phyloP scores from a whole-genome alignment of 2,888 invertebrate species.

The Calliphora vomitoria region DNA sequence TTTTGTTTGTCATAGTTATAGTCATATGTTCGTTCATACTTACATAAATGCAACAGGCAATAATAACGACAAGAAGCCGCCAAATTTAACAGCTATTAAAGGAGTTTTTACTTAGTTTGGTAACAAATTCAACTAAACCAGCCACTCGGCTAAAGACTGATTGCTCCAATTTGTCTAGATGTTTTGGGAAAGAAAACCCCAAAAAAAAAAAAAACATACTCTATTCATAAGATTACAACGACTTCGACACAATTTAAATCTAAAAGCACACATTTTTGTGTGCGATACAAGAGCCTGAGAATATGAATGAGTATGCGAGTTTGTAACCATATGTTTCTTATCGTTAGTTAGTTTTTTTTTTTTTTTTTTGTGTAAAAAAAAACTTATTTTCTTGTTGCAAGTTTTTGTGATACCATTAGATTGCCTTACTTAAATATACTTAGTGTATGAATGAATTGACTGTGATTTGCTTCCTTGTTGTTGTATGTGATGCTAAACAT shows the following conservation, averaged over 20 bases:
- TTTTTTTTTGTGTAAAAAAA: constrained; percentile 16
- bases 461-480: constrained; percentile 74
- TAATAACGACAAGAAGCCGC: constrained; percentile 73
- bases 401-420: constrained; percentile 68
- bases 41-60: constrained; percentile 42
- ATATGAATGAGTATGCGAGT: constrained; percentile 4
- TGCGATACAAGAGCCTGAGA: constrained; percentile 5
- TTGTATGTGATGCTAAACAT: constrained; percentile 71
- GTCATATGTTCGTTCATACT: not conserved
- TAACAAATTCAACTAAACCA: constrained; percentile 30
- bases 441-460: constrained; percentile 46
- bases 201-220: constrained; percentile 48
- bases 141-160: constrained; percentile 76
- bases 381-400: constrained; percentile 27
- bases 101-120: constrained; percentile 66
- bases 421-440: constrained; percentile 32
- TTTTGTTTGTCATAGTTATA: not conserved
- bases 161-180: constrained; percentile 81
- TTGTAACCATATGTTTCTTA: constrained; percentile 69
- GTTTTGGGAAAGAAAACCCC: constrained; percentile 50
- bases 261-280: constrained; percentile 42
- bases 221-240: constrained; percentile 49
- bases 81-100: constrained; percentile 74
- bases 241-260: constrained; percentile 60
- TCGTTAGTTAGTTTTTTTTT: constrained; percentile 17